Evolutionary conservation across 2,113 vertebrate species (phyloP).

Genomic region (Carlito syrichta): DNA sequence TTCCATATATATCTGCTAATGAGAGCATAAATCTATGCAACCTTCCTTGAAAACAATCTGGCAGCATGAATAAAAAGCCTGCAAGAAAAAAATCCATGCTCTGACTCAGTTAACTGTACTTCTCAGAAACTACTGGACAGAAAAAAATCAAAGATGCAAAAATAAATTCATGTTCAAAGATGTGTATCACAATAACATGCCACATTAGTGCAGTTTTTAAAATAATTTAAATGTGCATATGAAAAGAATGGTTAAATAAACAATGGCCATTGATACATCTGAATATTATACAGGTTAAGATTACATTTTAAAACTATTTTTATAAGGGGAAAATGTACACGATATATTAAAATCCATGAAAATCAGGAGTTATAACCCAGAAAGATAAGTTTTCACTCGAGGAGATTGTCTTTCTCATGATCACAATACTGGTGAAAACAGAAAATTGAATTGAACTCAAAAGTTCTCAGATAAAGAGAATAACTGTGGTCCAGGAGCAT

Average conservation of each 20-base stretch:
- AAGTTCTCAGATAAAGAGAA: neutral
- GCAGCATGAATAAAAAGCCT: slow-evolving; percentile 21
- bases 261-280: neutral
- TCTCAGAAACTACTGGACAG: neutral
- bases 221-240: neutral
- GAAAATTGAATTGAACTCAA: neutral
- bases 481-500: neutral
- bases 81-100: neutral
- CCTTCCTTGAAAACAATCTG: slow-evolving; percentile 8
- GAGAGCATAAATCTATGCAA: neutral
- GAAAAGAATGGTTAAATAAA: neutral
- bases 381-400: neutral
- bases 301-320: neutral
- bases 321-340: neutral
- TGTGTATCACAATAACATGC: neutral
- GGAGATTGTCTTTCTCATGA: neutral
- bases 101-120: neutral
- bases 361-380: neutral
- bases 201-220: neutral
- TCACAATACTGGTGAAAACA: neutral
- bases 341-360: neutral
- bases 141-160: neutral
- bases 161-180: neutral
- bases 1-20: neutral
- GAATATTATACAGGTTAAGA: neutral